Conservation (phyloP, 1,140 invertebrate species). For the Procambarus virginalis region DNA sequence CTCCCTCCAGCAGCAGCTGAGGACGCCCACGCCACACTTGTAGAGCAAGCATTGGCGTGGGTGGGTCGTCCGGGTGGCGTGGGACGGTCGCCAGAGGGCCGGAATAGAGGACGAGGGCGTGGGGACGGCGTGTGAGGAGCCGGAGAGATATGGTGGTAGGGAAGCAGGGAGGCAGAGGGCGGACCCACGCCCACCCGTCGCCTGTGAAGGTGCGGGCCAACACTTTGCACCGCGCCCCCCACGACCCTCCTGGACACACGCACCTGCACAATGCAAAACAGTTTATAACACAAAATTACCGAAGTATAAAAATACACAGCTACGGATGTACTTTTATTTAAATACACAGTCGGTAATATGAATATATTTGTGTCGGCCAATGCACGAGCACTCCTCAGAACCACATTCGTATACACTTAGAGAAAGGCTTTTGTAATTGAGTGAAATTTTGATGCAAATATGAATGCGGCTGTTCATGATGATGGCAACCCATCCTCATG, state of each 20-base stretch:
- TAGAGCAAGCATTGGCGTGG: constrained; percentile 38
- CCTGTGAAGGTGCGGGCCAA: constrained; percentile 93
- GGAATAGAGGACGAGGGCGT: constrained; percentile 83
- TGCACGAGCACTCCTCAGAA: too few species aligned
- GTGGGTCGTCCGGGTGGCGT: neutral
- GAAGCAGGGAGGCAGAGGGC: constrained; percentile 95
- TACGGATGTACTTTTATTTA: too few species aligned
- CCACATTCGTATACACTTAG: too few species aligned
- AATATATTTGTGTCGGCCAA: too few species aligned
- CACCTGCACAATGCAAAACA: constrained; percentile 77
- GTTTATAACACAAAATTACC: too few species aligned
- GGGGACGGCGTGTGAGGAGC: constrained; percentile 91
- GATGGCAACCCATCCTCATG: too few species aligned
- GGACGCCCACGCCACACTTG: constrained; percentile 19
- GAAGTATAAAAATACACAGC: too few species aligned
- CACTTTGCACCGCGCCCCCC: constrained; percentile 95
- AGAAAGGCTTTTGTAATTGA: too few species aligned
- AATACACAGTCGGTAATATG: too few species aligned
- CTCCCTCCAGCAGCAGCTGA: constrained; percentile 37
- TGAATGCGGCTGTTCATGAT: too few species aligned
- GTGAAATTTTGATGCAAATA: too few species aligned
- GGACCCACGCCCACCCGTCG: constrained; percentile 96
- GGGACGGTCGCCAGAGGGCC: constrained; percentile 21
- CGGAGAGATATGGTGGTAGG: constrained; percentile 94
- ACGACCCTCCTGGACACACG: constrained; percentile 91